Base-by-base conservation (phyloP, 2,888 invertebrate species). In the Limnephilus marmoratus region DNA sequence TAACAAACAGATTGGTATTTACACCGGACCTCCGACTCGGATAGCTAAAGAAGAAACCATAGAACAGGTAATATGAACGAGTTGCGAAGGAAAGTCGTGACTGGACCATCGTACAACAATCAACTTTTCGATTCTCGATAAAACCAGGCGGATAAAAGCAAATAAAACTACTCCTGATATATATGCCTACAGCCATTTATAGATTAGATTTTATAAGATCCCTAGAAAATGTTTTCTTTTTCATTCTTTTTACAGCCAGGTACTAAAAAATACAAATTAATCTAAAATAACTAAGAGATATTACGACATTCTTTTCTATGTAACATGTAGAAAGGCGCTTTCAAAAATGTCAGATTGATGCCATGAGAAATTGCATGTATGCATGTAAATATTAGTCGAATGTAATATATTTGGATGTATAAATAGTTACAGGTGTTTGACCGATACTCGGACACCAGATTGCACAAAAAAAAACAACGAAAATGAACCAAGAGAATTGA, bases 1-100 rank as follows among this genome's bases (percentile, higher is more conserved):
- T 68, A 24, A 68, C 13, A 68, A 88, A 24, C 15, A 34, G 29
- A 87, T 31, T 13, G 68, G 68, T 37, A 68, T 88, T 88, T 88
- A 15, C 45, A 7, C 34, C 88, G 34, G 68, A 88, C 88, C 88
- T 80, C 37, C 15, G 88, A 88, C 53, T 68, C 45, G 45, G 24
- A 34, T 41, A 85, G n/a, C 85, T 37, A 85, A 68, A 68, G n/a
- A 24, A 68, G 24, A 68, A 41, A 41, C 85, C 85, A n/a, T 41
- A 41, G 34, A 85, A 29, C 45, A 45, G 29, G 49, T 49, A 53
- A 87, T 37, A 88, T 68, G 86, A 45, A 49, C 68, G 68, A 15
- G 29, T n/a, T 41, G 37, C 68, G 31, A 34, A 88, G 85, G 18
- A n/a, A 85, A 85, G 68, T 88, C 88, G 88, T 88, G 88, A 88